phyloP scores from a whole-genome alignment of 2,888 invertebrate species.

The Limnephilus marmoratus region DNA sequence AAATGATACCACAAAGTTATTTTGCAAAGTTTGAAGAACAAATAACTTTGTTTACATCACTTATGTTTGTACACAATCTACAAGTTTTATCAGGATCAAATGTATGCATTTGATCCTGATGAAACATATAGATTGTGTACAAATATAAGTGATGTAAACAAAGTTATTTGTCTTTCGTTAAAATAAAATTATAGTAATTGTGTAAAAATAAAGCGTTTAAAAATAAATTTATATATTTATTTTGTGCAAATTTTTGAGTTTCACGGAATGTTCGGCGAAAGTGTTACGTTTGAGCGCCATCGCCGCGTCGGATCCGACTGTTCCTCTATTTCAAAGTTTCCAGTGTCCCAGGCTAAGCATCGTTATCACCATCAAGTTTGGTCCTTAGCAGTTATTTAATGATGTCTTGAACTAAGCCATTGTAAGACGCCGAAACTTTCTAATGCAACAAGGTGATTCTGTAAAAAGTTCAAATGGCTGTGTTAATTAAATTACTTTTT shows the following conservation, averaged over 20 bases:
- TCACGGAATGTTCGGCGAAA: background rate
- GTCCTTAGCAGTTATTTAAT: slow-evolving; percentile 45
- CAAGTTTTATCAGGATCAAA: too few relatives aligned
- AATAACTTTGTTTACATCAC: too few relatives aligned
- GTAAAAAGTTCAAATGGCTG: background rate
- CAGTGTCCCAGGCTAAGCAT: background rate
- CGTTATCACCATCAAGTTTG: slow-evolving; percentile 16
- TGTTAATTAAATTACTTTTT: background rate
- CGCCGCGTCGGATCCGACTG: background rate
- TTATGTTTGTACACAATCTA: too few relatives aligned
- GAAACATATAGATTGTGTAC: too few relatives aligned
- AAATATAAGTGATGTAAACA: too few relatives aligned
- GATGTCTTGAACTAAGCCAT: slow-evolving; percentile 37
- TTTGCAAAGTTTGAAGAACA: too few relatives aligned
- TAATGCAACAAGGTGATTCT: slow-evolving; percentile 1
- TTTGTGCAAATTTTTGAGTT: background rate
- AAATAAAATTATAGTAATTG: too few relatives aligned
- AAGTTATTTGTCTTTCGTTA: too few relatives aligned
- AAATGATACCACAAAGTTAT: too few relatives aligned
- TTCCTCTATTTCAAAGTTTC: slow-evolving; percentile 1
- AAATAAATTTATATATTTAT: too few relatives aligned
- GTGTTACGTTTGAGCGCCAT: background rate
- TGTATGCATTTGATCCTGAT: too few relatives aligned
- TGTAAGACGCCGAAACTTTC: slow-evolving; percentile 19
- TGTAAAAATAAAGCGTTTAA: too few relatives aligned